Evolutionary conservation across 2,113 vertebrate genomes (phyloP).

Genomic region (Ursus arctos): DNA sequence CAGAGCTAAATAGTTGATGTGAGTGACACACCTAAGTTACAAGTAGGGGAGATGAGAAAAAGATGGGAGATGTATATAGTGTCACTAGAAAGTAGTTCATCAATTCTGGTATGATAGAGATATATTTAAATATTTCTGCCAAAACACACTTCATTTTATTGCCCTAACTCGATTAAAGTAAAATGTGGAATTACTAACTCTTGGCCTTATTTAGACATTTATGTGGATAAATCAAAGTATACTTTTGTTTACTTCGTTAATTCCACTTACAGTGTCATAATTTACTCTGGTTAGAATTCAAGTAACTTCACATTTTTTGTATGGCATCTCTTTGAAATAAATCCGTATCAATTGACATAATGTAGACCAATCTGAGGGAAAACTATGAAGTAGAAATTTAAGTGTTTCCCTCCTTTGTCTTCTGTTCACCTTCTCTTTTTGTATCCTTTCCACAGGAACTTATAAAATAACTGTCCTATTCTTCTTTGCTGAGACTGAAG

Average conservation of each 20-base stretch:
- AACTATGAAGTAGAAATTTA: background rate
- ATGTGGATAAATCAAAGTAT: background rate
- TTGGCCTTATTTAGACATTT: conserved; percentile 10
- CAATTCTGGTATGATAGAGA: background rate
- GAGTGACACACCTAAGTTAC: background rate
- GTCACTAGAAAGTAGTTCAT: conserved; percentile 8
- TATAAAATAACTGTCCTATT: conserved; percentile 3
- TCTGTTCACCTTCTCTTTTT: conserved; percentile 4
- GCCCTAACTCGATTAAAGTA: background rate
- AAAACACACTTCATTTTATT: background rate
- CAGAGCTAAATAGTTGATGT: conserved; percentile 25
- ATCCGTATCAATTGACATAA: background rate
- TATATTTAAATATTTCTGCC: conserved; percentile 16
- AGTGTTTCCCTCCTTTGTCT: background rate
- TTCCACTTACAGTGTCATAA: conserved; percentile 9
- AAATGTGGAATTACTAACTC: background rate
- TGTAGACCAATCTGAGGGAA: background rate
- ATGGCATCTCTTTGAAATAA: conserved; percentile 4
- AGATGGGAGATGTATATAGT: background rate
- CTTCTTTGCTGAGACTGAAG: conserved; percentile 5
- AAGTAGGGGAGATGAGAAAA: background rate
- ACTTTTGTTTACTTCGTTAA: background rate
- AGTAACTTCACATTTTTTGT: conserved; percentile 33
- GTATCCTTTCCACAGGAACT: background rate
- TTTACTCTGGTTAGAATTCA: conserved; percentile 55